phyloP scores from a whole-genome alignment of 2,113 vertebrate species.

The Saimiri boliviensis region DNA sequence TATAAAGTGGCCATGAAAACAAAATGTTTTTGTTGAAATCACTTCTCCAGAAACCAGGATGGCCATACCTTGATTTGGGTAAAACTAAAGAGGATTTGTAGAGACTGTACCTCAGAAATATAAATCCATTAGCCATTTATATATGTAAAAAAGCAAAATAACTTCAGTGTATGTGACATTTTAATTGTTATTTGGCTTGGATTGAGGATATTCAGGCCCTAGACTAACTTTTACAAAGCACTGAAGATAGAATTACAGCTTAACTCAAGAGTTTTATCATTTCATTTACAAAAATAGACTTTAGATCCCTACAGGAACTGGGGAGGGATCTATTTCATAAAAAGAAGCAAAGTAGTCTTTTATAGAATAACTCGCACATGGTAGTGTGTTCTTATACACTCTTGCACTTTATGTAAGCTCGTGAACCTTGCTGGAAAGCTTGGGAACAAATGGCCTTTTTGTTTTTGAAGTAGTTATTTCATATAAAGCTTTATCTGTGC shows the following conservation, averaged over 20 bases:
- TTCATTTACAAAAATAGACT: slow-evolving; percentile 10
- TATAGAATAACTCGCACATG: background rate
- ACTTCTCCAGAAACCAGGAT: background rate
- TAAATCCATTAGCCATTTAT: background rate
- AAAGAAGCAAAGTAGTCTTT: background rate
- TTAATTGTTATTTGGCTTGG: background rate
- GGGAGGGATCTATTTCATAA: background rate
- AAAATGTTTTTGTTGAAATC: background rate
- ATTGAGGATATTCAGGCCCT: background rate
- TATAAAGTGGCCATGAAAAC: background rate
- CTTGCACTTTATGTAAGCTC: background rate
- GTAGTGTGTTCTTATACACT: background rate
- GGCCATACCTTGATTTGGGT: background rate
- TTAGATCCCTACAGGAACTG: background rate
- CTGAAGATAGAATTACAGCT: background rate
- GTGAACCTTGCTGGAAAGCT: slow-evolving; percentile 4
- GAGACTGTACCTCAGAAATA: background rate
- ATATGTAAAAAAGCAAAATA: background rate
- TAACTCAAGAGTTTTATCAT: background rate
- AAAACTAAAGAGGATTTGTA: background rate
- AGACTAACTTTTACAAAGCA: background rate
- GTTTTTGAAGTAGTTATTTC: slow-evolving; percentile 35
- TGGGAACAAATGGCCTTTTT: background rate
- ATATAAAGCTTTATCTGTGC: slow-evolving; percentile 17
- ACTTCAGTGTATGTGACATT: background rate